phyloP scores from a whole-genome alignment of 2,797 vertebrate genomes.

The Vipera latastei region DNA sequence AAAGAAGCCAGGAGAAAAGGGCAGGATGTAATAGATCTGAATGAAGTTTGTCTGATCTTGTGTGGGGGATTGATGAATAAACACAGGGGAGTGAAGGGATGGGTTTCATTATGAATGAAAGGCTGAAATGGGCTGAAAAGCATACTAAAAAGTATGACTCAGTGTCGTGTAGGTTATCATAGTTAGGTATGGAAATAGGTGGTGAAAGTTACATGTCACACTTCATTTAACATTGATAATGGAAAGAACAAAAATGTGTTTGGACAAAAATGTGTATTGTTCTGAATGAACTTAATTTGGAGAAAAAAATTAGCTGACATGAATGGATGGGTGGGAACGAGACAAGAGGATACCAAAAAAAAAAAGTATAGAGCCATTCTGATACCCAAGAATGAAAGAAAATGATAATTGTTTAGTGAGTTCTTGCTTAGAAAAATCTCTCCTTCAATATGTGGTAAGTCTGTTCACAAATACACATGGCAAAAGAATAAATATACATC shows the following conservation, averaged over 20 bases:
- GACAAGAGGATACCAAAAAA: background rate
- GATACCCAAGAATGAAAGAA: background rate
- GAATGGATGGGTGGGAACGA: background rate
- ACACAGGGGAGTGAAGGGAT: background rate
- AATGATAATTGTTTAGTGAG: background rate
- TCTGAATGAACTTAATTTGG: background rate
- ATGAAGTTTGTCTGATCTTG: background rate
- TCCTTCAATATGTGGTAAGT: background rate
- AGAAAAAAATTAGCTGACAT: background rate
- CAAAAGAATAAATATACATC: background rate
- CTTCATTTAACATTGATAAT: background rate
- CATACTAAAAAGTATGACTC: background rate
- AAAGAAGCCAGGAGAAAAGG: background rate
- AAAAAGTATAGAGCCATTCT: background rate
- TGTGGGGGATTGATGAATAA: background rate
- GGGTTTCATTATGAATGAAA: background rate
- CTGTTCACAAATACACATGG: background rate
- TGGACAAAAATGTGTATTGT: background rate
- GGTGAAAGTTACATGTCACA: background rate
- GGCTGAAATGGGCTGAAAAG: background rate
- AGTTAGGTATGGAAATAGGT: background rate
- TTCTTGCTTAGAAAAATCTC: background rate
- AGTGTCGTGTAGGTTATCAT: background rate
- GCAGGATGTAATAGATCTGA: background rate
- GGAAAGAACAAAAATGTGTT: background rate